Evolutionary conservation across 2,888 invertebrate genomes (phyloP), one percentile per base, ranked within the genome.

Genomic region (Zaprionus obscuricornis): DNA sequence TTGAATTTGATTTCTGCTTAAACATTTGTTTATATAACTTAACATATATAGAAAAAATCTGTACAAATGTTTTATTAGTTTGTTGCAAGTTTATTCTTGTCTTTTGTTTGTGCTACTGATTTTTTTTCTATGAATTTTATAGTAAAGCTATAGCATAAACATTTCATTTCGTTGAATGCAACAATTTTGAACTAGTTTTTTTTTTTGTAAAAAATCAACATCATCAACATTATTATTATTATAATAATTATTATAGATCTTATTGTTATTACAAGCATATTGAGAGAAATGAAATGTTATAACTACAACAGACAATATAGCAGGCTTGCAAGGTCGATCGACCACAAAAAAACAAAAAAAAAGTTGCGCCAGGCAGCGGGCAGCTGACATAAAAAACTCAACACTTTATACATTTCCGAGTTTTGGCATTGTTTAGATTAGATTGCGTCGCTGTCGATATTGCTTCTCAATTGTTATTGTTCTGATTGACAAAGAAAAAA

Each of bases 381-480:
- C 63, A 63, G 56, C 64, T 64, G 55, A 64, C 47, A 64, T 34
- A 55, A 49, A 63, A 20, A 27, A 17, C 43, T 62, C 47, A 43
- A 43, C 55, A 49, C 22, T 55, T 45, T 49, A 36, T 11, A 29
- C 31, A 42, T 54, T 56, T 31, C 13, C 56, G 36, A 37, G 17
- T 13, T n/a, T n/a, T 56, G 56, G 8, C 51, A 52, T 50, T 58
- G 51, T 54, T 54, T 37, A 67, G 72, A 72, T 72, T 60, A 72
- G 71, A 72, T 72, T 71, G 45, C 43, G 39, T 49, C 26, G n/a
- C 36, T 40, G 42, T 60, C 56, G 42, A 54, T 51, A 40, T 34
- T 29, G 42, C 36, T n/a, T n/a, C n/a, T n/a, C 18, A 37, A 31
- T 40, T 54, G 49, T 56, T 14, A 36, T 55, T 60, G 55, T 43